Evolutionary conservation across 2,797 vertebrate species (phyloP).

Genomic region (Myotis daubentonii): DNA sequence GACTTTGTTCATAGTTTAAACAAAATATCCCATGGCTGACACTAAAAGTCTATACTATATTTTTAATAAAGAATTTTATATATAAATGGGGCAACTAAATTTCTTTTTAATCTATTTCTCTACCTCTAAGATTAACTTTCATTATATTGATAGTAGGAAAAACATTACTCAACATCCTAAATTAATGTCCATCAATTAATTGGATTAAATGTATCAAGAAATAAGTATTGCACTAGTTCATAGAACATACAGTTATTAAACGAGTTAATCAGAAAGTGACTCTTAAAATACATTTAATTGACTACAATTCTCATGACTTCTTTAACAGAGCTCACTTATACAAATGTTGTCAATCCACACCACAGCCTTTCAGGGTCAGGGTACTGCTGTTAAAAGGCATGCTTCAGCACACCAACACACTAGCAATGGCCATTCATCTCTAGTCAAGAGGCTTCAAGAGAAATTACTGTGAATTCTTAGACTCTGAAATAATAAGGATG

Average conservation of each 20-base stretch:
- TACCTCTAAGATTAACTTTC: neutral
- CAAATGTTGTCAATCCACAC: slow-evolving; percentile 59
- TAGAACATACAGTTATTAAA: neutral
- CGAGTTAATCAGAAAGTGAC: neutral
- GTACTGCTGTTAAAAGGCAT: neutral
- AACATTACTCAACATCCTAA: neutral
- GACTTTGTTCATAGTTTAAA: slow-evolving; percentile 23
- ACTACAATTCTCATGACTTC: slow-evolving; percentile 19
- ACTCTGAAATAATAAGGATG: slow-evolving; percentile 71
- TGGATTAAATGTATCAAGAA: neutral
- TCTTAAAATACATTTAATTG: slow-evolving; percentile 22
- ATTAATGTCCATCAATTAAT: neutral
- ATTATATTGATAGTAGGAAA: neutral
- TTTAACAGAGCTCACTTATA: neutral
- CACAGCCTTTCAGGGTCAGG: neutral
- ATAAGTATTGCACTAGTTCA: neutral
- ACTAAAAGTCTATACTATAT: neutral
- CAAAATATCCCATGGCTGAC: neutral
- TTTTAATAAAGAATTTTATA: neutral
- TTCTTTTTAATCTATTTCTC: neutral
- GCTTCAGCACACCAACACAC: slow-evolving; percentile 27
- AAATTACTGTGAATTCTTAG: slow-evolving; percentile 60
- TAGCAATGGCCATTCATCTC: slow-evolving; percentile 74
- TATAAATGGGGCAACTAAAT: neutral
- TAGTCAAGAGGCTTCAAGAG: slow-evolving; percentile 68